Evolutionary conservation across 2,797 vertebrate species (phyloP).

Genomic region (Carcharodon carcharias): DNA sequence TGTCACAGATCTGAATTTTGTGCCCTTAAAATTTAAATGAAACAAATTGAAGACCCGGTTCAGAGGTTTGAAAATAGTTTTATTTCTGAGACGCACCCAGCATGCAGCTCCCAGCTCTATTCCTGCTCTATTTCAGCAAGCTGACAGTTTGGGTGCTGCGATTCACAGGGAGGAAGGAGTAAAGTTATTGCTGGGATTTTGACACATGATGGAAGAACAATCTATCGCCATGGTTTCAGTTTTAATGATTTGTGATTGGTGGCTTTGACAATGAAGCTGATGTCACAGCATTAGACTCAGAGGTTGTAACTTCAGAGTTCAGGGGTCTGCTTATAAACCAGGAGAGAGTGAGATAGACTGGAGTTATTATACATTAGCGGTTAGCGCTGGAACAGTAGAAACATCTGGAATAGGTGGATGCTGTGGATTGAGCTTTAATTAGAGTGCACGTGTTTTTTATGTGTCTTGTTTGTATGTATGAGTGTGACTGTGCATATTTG

Average conservation of each 20-base stretch:
- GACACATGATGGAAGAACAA: background rate
- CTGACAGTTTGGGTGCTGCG: background rate
- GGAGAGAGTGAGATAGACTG: background rate
- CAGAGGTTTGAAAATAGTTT: background rate
- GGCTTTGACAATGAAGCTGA: background rate
- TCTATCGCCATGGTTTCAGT: background rate
- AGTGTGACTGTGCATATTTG: background rate
- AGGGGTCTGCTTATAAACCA: background rate
- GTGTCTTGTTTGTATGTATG: background rate
- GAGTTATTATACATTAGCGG: background rate
- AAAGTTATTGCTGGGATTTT: background rate
- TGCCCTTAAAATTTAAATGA: too few species aligned
- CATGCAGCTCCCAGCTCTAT: background rate
- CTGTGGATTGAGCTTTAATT: background rate
- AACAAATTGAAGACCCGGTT: background rate
- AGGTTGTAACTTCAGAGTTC: background rate
- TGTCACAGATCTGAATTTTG: too few species aligned
- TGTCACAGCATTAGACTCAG: background rate
- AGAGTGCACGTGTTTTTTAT: background rate
- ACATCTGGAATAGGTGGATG: background rate
- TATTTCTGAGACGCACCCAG: background rate
- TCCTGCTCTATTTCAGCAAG: background rate
- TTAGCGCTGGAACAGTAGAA: background rate
- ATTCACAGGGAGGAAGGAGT: background rate
- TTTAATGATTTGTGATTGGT: background rate